Evolutionary conservation across 23 tunicate species (phyloP).

Genomic region (Styela plicata): DNA sequence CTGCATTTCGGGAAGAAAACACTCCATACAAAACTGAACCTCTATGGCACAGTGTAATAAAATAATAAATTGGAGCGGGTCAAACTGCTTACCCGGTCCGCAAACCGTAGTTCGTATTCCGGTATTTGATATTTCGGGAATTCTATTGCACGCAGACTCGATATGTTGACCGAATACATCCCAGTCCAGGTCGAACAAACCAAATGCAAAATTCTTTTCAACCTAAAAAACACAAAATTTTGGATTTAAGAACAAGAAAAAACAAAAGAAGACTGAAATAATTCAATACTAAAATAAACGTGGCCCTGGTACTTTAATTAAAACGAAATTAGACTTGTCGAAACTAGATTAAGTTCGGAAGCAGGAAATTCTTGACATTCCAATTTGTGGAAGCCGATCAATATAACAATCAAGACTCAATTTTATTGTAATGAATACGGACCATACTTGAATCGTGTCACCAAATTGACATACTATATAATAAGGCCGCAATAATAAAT

Average conservation of each 20-base stretch:
- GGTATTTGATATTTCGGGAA: conserved; percentile 48
- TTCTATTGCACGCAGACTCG: conserved; percentile 43
- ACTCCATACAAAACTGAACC: neutral
- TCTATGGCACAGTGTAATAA: neutral
- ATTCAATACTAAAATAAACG: too few relatives aligned
- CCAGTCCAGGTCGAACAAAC: conserved; percentile 79
- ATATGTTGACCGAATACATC: conserved; percentile 84
- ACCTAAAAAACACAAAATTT: conserved; percentile 58
- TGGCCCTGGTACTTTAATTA: too few relatives aligned
- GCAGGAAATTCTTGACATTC: too few relatives aligned
- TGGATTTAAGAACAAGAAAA: neutral
- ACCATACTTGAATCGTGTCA: too few relatives aligned
- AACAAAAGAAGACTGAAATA: neutral
- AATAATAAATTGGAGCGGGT: neutral
- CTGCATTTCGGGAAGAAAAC: too few relatives aligned
- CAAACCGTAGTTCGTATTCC: conserved; percentile 82
- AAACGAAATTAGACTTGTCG: too few relatives aligned
- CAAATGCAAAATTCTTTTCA: conserved; percentile 68
- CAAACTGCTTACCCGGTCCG: conserved; percentile 58
- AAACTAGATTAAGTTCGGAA: too few relatives aligned
- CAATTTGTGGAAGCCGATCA: too few relatives aligned
- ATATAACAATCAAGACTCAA: too few relatives aligned
- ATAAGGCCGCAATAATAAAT: too few relatives aligned
- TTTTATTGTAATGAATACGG: too few relatives aligned
- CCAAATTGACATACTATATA: too few relatives aligned